Evolutionary conservation across 2,797 vertebrate species (phyloP).

Genomic region (Argentina silus): DNA sequence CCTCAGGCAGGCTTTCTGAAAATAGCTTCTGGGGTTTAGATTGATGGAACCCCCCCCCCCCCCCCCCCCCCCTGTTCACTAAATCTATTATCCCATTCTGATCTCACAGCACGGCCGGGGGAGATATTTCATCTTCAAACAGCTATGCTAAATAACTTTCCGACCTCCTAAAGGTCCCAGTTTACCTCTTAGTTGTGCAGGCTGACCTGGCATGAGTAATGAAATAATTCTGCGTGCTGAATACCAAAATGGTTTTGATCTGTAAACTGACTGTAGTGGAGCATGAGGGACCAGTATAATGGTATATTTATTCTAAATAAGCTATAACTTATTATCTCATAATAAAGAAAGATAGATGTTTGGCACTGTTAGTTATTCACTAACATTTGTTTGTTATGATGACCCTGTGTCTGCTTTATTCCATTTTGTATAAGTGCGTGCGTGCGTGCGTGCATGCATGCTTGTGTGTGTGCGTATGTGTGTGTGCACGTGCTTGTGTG

Average conservation of each 20-base stretch:
- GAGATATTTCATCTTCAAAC: constrained; percentile 11
- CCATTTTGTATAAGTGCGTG: too few relatives aligned
- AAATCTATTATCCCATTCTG: constrained; percentile 21
- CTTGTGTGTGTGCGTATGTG: too few relatives aligned
- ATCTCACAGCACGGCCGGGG: constrained; percentile 17
- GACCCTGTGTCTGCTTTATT: too few relatives aligned
- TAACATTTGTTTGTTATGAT: too few relatives aligned
- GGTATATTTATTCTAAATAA: not conserved
- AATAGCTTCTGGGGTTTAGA: constrained; percentile 23
- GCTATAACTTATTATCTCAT: not conserved
- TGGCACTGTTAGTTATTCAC: not conserved
- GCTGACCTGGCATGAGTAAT: not conserved
- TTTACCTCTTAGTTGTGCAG: not conserved
- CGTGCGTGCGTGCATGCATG: too few relatives aligned
- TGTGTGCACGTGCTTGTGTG: too few relatives aligned
- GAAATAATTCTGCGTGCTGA: not conserved
- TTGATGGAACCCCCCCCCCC: constrained; percentile 4
- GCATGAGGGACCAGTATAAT: not conserved
- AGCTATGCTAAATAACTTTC: constrained; percentile 15
- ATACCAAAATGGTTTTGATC: not conserved
- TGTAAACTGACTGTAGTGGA: not conserved
- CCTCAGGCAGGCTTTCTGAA: constrained; percentile 5
- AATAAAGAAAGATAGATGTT: too few relatives aligned
- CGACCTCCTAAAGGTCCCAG: not conserved
- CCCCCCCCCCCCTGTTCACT: not conserved